phyloP scores from a whole-genome alignment of 2,113 vertebrate genomes.

The Sebastes schlegelii region DNA sequence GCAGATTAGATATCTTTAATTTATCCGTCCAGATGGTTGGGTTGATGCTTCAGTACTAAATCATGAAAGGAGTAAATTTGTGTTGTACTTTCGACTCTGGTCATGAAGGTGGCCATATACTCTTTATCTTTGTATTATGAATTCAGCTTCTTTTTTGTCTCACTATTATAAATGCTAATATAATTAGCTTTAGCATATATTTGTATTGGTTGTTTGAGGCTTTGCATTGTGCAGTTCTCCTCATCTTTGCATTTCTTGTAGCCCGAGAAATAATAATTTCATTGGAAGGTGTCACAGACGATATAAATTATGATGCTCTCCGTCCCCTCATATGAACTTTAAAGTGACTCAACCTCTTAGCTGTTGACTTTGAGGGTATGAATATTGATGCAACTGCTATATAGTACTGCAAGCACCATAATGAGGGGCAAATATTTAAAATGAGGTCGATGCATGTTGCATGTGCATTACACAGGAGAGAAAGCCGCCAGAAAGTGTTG shows the following conservation, averaged over 20 bases:
- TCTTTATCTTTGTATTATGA: background rate
- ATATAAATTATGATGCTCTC: conserved; percentile 2
- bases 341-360: conserved; percentile 18
- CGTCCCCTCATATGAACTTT: conserved; percentile 1
- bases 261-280: background rate
- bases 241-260: background rate
- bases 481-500: background rate
- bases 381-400: conserved; percentile 45
- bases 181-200: background rate
- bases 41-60: conserved; percentile 23
- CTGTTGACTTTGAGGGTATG: conserved; percentile 33
- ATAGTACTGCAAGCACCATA: background rate
- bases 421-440: conserved; percentile 24
- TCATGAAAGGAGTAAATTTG: conserved; percentile 25
- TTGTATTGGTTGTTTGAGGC: background rate
- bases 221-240: background rate
- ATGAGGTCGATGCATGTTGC: conserved; percentile 4
- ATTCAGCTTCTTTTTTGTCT: background rate
- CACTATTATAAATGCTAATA: background rate
- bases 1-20: conserved; percentile 46
- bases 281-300: background rate
- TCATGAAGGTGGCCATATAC: background rate
- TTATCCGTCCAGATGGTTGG: conserved; percentile 49
- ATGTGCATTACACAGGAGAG: conserved; percentile 1
- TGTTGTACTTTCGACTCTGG: background rate